These are phyloP conservation scores for Trichomycterus rosablanca DNA, from an alignment of 2,113 vertebrate genomes.

Conservation along the genomic window DNA sequence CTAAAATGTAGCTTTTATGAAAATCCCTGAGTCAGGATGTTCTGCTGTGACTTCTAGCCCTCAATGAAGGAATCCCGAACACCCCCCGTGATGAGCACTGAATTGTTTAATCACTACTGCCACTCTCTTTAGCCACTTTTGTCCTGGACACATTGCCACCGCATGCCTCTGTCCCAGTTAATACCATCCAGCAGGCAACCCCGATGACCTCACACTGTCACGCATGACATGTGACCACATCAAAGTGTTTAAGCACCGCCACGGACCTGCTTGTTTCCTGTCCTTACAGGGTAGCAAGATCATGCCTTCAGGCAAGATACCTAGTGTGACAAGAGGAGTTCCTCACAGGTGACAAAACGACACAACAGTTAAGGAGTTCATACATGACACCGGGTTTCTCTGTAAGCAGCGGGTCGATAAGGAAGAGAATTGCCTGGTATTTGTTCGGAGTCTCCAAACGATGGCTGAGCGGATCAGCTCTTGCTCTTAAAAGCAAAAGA, in stretches of 20 bases:
- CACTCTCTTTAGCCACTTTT: slow-evolving; percentile 25
- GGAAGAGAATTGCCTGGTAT: slow-evolving; percentile 53
- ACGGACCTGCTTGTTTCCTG: slow-evolving; percentile 54
- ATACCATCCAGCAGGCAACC: slow-evolving; percentile 49
- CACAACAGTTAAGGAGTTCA: slow-evolving; percentile 44
- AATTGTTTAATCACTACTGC: slow-evolving; percentile 13
- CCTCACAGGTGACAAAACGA: slow-evolving; percentile 64
- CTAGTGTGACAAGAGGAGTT: slow-evolving; percentile 58
- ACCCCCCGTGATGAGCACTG: slow-evolving; percentile 5
- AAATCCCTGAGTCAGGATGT: slow-evolving; percentile 32
- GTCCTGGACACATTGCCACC: slow-evolving; percentile 43
- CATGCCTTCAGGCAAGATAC: slow-evolving; percentile 60
- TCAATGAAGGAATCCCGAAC: slow-evolving; percentile 29
- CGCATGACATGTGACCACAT: slow-evolving; percentile 58
- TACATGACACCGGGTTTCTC: slow-evolving; percentile 48
- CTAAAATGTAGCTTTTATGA: slow-evolving; percentile 18
- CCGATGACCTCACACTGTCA: slow-evolving; percentile 52
- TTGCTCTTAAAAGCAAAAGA: slow-evolving; percentile 61
- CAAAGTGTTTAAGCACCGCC: slow-evolving; percentile 58
- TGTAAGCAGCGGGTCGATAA: slow-evolving; percentile 52
- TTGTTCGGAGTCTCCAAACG: slow-evolving; percentile 57
- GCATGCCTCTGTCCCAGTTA: slow-evolving; percentile 46
- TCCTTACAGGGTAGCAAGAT: slow-evolving; percentile 65
- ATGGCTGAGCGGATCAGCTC: slow-evolving; percentile 49
- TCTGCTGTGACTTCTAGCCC: slow-evolving; percentile 8